These are phyloP conservation scores for Apodemia zela DNA, from an alignment of 2,888 invertebrate genomes.

Conservation along the genomic window DNA sequence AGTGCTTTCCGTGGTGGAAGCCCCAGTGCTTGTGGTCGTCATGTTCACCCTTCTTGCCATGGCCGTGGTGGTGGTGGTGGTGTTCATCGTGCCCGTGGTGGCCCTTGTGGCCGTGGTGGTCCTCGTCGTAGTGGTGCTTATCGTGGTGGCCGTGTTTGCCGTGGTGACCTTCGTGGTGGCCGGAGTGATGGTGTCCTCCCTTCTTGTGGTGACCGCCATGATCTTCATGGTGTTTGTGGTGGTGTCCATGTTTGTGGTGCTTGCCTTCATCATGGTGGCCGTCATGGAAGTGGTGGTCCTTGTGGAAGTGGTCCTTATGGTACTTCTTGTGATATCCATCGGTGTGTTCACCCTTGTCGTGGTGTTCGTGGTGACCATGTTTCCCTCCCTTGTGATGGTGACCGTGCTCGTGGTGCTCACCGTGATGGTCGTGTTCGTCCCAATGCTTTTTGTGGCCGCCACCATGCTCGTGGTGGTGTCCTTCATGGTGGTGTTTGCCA, in stretches of 20 bases:
- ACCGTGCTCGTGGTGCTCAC: slow-evolving; percentile 87
- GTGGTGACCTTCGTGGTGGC: slow-evolving; percentile 88
- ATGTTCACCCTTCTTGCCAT: slow-evolving; percentile 89
- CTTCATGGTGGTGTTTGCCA: slow-evolving; percentile 87
- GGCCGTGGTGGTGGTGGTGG: slow-evolving; percentile 85
- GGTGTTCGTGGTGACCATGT: slow-evolving; percentile 90
- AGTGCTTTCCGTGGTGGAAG: slow-evolving; percentile 79
- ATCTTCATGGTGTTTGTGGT: slow-evolving; percentile 86
- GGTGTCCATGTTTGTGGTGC: slow-evolving; percentile 88
- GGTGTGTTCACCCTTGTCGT: slow-evolving; percentile 90
- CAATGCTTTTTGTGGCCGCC: slow-evolving; percentile 90
- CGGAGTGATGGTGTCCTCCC: slow-evolving; percentile 88
- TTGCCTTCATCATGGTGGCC: slow-evolving; percentile 91
- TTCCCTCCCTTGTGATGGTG: slow-evolving; percentile 90
- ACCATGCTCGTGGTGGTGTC: slow-evolving; percentile 86
- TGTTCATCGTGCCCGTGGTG: slow-evolving; percentile 88
- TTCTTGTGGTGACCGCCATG: slow-evolving; percentile 90
- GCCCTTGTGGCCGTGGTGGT: slow-evolving; percentile 89
- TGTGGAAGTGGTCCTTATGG: slow-evolving; percentile 93
- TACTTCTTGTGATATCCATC: slow-evolving; percentile 91
- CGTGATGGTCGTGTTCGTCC: slow-evolving; percentile 87
- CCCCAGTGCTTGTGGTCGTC: slow-evolving; percentile 87
- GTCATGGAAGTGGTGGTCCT: slow-evolving; percentile 93
- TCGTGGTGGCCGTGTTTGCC: slow-evolving; percentile 90
- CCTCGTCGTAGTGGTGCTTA: slow-evolving; percentile 89